Conservation (phyloP, 2,888 invertebrate species). For the Amphipyra tragopoginis region DNA sequence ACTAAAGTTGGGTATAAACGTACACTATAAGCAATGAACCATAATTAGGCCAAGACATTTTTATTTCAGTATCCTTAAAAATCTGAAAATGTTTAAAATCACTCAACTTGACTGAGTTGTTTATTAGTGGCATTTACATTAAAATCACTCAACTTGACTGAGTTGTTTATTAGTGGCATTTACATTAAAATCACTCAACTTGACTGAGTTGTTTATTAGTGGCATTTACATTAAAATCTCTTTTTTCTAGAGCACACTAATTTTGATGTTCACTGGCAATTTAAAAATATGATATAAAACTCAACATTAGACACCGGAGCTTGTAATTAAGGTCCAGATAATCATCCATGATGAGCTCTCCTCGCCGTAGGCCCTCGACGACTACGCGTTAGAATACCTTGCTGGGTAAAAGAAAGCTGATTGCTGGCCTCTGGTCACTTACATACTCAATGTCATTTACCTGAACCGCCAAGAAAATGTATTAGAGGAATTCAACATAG, state of each 20-base stretch:
- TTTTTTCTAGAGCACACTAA: background rate
- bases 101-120: no score
- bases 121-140: no score
- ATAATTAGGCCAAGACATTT: no score
- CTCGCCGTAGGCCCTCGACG: slow-evolving; percentile 55
- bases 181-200: background rate
- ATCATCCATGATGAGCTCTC: slow-evolving; percentile 62
- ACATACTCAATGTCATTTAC: slow-evolving; percentile 45
- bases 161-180: no score
- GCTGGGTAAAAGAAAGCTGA: slow-evolving; percentile 57
- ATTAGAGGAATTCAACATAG: slow-evolving; percentile 17
- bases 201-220: no score
- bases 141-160: no score
- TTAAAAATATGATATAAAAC: slow-evolving; percentile 42
- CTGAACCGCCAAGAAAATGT: slow-evolving; percentile 34
- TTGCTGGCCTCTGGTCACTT: slow-evolving; percentile 58
- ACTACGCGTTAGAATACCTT: slow-evolving; percentile 40
- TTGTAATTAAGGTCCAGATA: slow-evolving; percentile 70
- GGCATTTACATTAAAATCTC: background rate
- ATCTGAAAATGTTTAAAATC: no score
- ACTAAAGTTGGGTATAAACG: no score
- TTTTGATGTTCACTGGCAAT: slow-evolving; percentile 10
- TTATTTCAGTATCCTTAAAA: no score
- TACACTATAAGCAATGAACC: no score
- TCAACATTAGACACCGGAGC: slow-evolving; percentile 61